A percentile compares a stretch with the other conserved stretches of the same genome.
phyloP scores from a whole-genome alignment of 2,888 invertebrate species.

The Hirtodrosophila confusa region DNA sequence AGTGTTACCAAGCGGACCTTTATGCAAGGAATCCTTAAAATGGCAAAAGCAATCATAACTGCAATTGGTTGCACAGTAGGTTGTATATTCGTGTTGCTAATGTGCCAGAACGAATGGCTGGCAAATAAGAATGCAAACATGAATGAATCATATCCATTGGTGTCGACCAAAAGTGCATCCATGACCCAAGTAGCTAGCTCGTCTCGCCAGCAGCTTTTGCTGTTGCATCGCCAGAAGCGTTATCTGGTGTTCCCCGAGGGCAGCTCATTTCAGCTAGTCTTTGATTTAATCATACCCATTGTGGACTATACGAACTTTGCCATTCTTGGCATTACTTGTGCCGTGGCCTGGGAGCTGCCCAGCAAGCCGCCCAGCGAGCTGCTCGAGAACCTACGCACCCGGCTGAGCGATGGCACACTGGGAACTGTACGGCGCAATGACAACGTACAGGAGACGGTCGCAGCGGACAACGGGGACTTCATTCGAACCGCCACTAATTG shows the following conservation, averaged over 20 bases:
- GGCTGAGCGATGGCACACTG: slow-evolving; percentile 79
- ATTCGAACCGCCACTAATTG: slow-evolving; percentile 59
- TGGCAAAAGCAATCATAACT: slow-evolving; percentile 63
- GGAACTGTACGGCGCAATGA: slow-evolving; percentile 78
- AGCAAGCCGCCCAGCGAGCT: slow-evolving; percentile 86
- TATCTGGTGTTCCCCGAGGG: slow-evolving; percentile 85
- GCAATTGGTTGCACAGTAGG: slow-evolving; percentile 47
- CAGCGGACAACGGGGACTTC: slow-evolving; percentile 21
- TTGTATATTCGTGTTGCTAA: slow-evolving; percentile 30
- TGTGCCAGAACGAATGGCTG: slow-evolving; percentile 12
- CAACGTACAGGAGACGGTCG: slow-evolving; percentile 31
- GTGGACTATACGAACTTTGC: slow-evolving; percentile 85
- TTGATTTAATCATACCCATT: slow-evolving; percentile 83
- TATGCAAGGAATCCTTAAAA: slow-evolving; percentile 23
- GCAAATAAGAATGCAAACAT: background rate
- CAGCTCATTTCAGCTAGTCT: slow-evolving; percentile 84
- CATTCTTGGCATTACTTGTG: slow-evolving; percentile 89
- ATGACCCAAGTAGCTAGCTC: background rate
- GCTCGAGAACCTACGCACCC: slow-evolving; percentile 77
- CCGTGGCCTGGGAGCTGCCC: slow-evolving; percentile 91
- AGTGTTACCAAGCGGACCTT: slow-evolving; percentile 25
- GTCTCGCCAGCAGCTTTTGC: slow-evolving; percentile 52
- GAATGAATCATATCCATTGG: slow-evolving; percentile 23
- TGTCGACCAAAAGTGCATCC: slow-evolving; percentile 3
- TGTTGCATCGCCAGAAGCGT: slow-evolving; percentile 83